Conservation (phyloP, 92 coral and sea anemone species). For the Heteractis magnifica region DNA sequence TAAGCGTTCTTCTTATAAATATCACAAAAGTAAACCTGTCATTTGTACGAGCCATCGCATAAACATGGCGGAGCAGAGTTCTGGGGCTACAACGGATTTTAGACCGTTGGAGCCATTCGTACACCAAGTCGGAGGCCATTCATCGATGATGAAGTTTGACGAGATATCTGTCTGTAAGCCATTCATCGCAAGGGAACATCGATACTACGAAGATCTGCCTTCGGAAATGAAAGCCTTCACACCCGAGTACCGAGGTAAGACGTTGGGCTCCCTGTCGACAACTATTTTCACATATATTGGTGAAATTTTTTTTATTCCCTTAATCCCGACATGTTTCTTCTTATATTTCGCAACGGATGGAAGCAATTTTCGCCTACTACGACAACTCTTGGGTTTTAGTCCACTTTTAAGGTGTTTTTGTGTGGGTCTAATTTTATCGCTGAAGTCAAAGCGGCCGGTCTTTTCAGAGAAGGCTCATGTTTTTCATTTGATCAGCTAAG, state of each 20-base stretch:
- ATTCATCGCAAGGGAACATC: conserved; percentile 79
- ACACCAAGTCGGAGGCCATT: conserved; percentile 99
- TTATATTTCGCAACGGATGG: background rate
- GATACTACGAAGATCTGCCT: conserved; percentile 89
- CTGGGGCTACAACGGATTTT: conserved; percentile 40
- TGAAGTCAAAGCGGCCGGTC: background rate
- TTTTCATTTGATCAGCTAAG: no score
- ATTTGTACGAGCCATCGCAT: background rate
- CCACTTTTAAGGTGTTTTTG: background rate
- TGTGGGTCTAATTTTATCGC: background rate
- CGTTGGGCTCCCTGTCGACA: conserved; percentile 2
- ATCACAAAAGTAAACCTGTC: background rate
- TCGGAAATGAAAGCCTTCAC: conserved; percentile 86
- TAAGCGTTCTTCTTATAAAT: conserved; percentile 16
- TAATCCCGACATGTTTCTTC: background rate
- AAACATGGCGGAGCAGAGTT: conserved; percentile 72
- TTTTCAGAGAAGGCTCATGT: no score
- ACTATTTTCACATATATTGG: background rate
- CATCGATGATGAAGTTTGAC: conserved; percentile 90
- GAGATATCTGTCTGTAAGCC: conserved; percentile 96
- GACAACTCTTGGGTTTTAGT: no score
- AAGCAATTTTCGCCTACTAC: background rate
- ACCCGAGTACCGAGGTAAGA: conserved; percentile 91
- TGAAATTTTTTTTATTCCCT: background rate
- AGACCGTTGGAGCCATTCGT: conserved; percentile 89